Evolutionary conservation across 2,888 invertebrate genomes (phyloP), one percentile per base, ranked within the genome.

Genomic region (Drosophila merina): DNA sequence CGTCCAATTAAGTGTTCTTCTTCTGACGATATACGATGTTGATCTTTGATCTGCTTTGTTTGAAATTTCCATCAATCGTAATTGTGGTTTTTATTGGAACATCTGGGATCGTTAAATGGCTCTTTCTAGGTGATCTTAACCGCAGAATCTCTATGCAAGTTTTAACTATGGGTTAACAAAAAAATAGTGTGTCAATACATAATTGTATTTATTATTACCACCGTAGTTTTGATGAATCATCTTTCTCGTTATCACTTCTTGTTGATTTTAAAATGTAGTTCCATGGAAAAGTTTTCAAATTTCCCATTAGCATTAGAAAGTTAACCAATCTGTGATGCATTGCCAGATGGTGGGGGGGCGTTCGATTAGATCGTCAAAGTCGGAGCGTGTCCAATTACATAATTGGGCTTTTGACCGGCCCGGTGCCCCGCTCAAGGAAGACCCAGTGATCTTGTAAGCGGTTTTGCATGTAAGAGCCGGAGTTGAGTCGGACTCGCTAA

Each of bases 251-350:
- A 83, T 78, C 58, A 45, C 49, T 50, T 44, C 49, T 56, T 66
- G 64, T 79, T 74, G 72, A 62, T 68, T 75, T 84, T 74, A n/a
- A 54, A 68, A 57, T 70, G 45, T 47, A 55, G 54, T 44, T 51
- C 42, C 66, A 72, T 74, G 83, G 86, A 85, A 83, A 81, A 73
- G 52, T 83, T 80, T 79, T 68, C 12, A 56, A 56, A 52, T 55
- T 75, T 75, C 75, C 62, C 67, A 66, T 70, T 75, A 79, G 80
- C 79, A 82, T 79, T 81, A 81, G 81, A 81, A 81, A 81, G 81
- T 81, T 79, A 42, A 31, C 51, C 69, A 33, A 50, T 36, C 44
- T 56, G 51, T 38, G 67, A 31, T 52, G 57, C 64, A 71, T 30
- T 47, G 42, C 42, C 62, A 44, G 36, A 3, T 57, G 30, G 42